Percentiles rank a stretch among this genome's conserved stretches.
These are phyloP conservation scores for Calameuta filiformis DNA, from an alignment of 2,888 invertebrate species.

Conservation along the genomic window DNA sequence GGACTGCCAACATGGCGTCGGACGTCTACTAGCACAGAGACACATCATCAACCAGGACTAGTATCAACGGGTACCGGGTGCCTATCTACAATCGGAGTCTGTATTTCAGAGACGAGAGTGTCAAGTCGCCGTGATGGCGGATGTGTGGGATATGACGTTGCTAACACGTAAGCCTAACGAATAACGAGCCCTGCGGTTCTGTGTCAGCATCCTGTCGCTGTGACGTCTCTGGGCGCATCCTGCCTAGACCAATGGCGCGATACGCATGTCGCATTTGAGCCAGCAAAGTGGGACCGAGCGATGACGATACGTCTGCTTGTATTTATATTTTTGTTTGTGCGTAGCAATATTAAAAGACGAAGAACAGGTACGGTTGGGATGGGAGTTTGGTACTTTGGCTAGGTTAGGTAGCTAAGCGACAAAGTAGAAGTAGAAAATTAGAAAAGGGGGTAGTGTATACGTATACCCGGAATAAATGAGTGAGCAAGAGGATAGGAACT, in stretches of 20 bases:
- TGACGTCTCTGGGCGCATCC: background rate
- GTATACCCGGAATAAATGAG: background rate
- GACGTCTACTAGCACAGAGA: background rate
- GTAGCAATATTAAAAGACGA: background rate
- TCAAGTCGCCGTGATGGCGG: background rate
- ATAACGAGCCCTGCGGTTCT: conserved; percentile 47
- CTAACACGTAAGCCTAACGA: conserved; percentile 38
- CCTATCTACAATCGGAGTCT: background rate
- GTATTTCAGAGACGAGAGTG: background rate
- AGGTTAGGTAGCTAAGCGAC: background rate
- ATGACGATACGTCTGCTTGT: background rate
- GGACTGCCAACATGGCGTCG: background rate
- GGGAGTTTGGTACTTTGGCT: too few species aligned
- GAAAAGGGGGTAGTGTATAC: background rate
- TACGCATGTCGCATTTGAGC: background rate
- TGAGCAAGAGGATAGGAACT: conserved; percentile 1
- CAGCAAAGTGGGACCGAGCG: background rate
- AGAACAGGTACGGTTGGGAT: background rate
- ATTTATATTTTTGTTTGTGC: background rate
- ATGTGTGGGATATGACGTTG: background rate
- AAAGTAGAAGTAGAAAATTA: background rate
- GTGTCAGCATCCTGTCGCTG: conserved; percentile 34
- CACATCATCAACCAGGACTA: background rate
- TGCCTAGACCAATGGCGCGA: background rate
- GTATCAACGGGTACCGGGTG: background rate